A percentile compares a stretch with the other conserved stretches of the same genome.
phyloP scores from a whole-genome alignment of 2,113 vertebrate genomes.

The Vulpes vulpes region DNA sequence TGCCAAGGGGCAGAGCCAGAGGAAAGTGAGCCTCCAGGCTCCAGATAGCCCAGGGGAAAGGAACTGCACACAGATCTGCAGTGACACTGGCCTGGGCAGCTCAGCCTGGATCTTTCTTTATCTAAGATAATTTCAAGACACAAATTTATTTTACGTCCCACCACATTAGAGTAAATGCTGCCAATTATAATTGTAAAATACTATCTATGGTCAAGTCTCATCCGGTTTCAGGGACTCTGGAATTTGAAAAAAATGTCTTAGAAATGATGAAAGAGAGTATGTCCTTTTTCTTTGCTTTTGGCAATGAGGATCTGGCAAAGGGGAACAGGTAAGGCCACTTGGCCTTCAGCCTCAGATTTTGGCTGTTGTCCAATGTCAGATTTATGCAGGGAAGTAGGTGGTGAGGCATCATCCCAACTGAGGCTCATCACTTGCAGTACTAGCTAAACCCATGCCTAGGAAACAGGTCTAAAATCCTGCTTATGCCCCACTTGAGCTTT shows the following conservation, averaged over 20 bases:
- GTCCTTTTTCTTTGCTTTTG: slow-evolving; percentile 36
- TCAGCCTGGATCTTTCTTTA: neutral
- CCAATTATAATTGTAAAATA: neutral
- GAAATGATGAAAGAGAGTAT: neutral
- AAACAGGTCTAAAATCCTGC: neutral
- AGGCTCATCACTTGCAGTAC: neutral
- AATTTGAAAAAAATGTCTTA: neutral
- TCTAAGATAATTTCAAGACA: neutral
- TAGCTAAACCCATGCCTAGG: neutral
- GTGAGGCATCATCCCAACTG: neutral
- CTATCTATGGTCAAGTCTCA: neutral
- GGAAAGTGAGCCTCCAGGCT: neutral
- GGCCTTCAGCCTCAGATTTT: neutral
- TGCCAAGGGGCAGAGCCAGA: neutral
- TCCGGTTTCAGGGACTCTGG: slow-evolving; percentile 25
- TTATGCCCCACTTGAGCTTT: neutral
- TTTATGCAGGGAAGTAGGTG: neutral
- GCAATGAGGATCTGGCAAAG: neutral
- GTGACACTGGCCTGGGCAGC: neutral
- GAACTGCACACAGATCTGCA: neutral
- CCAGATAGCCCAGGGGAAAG: neutral
- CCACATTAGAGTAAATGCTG: neutral
- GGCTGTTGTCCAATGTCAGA: neutral
- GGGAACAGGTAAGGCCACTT: neutral
- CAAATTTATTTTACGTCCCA: slow-evolving; percentile 17